Percentiles rank a stretch among this genome's conserved stretches.
Conservation (phyloP, 2,797 vertebrate species). For the Myotis myotis region DNA sequence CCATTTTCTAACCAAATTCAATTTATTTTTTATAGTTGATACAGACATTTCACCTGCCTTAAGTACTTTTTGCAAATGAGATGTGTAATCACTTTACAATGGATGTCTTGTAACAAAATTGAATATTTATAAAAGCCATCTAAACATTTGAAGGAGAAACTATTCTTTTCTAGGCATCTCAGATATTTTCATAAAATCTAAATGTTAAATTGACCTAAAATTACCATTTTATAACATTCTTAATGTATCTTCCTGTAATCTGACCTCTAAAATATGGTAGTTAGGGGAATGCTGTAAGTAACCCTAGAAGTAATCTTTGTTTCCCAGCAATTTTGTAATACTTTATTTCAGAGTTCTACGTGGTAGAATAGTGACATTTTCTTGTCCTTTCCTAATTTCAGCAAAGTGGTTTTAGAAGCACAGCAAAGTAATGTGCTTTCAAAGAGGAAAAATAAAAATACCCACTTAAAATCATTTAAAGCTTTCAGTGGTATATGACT, state of each 20-base stretch:
- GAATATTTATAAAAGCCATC: neutral
- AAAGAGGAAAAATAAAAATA: neutral
- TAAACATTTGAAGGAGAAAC: neutral
- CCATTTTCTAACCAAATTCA: conserved; percentile 25
- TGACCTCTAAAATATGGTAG: neutral
- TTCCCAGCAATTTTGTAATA: neutral
- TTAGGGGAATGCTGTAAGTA: neutral
- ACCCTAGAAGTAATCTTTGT: neutral
- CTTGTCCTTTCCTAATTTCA: neutral
- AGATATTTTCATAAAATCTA: conserved; percentile 2
- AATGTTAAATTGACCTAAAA: neutral
- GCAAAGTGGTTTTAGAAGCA: neutral
- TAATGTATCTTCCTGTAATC: neutral
- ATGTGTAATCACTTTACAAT: conserved; percentile 21
- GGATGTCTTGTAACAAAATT: neutral
- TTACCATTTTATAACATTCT: neutral
- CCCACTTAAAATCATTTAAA: neutral
- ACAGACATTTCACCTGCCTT: neutral
- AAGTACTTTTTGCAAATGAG: neutral
- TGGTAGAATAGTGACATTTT: neutral
- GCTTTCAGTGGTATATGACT: neutral
- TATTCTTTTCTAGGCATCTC: neutral
- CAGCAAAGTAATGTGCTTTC: neutral
- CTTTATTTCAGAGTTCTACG: neutral
- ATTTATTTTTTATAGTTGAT: conserved; percentile 24